Evolutionary conservation across 2,888 invertebrate genomes (phyloP), one percentile per base, ranked within the genome.

Genomic region (Netelia fuscicornis): DNA sequence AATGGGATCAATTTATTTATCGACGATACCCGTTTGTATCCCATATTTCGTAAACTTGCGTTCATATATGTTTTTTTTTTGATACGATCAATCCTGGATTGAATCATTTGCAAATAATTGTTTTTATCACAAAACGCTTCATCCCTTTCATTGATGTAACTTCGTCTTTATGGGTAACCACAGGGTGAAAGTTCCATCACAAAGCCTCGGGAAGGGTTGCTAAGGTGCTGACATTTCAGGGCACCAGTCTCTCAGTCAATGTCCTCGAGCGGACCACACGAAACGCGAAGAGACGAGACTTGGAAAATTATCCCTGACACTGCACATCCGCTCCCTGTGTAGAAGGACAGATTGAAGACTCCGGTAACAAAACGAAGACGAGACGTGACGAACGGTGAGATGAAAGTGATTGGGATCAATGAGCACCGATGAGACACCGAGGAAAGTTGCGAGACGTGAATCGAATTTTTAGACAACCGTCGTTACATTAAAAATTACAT

Each of bases 151-250:
- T 37, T 2, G 2, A 20, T 25, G 56, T 72, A n/a, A 23, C 71
- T 71, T 13, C 20, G 58, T 17, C 20, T 20, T 1, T 71, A 37
- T n/a, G 44, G 23, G 72, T 10, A 20, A 58, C 42, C 56, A 72
- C 72, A 72, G 20, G 17, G 60, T 20, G 23, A 72, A 60, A 60
- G 48, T 44, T n/a, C 44, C 44, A 13, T 8, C 54, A 11, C 54
- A 54, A 54, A 54, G 54, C 17, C 17, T 54, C n/a, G 20, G 48
- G 3, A 25, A 72, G 58, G 44, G 60, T 72, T 30, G 72, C 44
- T 60, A 60, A 60, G 60, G 37, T 60, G 72, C 72, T 72, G 72
- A 60, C 56, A 72, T 42, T 60, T n/a, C 72, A 3, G 25, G 60
- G n/a, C n/a, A n/a, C 60, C 0, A 60, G 23, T 44, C 60, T 60